phyloP scores from a whole-genome alignment of 2,113 vertebrate genomes.

The Origma solitaria region DNA sequence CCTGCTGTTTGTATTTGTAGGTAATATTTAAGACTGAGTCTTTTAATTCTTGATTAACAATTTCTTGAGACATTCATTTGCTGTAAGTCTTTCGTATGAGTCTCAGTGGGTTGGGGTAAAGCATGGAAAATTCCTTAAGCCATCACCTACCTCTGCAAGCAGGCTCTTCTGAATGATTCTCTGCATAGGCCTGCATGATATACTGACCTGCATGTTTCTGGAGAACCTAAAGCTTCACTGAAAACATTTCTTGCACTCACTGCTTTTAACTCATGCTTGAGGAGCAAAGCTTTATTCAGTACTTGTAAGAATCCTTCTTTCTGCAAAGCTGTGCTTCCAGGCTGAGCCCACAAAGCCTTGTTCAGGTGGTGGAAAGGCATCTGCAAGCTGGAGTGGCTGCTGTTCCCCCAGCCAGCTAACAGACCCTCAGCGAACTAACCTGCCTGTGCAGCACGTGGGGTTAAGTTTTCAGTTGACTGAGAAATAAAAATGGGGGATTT shows the following conservation, averaged over 20 bases:
- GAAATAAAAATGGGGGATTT: background rate
- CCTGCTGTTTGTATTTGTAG: background rate
- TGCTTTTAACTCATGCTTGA: constrained; percentile 35
- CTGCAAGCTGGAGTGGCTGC: background rate
- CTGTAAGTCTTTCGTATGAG: background rate
- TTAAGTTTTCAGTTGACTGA: constrained; percentile 14
- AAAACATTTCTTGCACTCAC: constrained; percentile 6
- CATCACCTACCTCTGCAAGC: constrained; percentile 80
- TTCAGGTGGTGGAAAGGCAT: background rate
- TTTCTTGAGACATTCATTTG: background rate
- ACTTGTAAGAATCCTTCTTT: constrained; percentile 77
- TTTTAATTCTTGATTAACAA: background rate
- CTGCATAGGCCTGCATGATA: constrained; percentile 70
- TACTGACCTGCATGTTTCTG: constrained; percentile 62
- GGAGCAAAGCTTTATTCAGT: constrained; percentile 61
- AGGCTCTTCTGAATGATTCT: constrained; percentile 57
- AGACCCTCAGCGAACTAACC: constrained; percentile 57
- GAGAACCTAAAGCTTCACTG: constrained; percentile 57
- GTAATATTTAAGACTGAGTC: background rate
- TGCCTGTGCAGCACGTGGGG: constrained; percentile 2
- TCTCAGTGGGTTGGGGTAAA: constrained; percentile 37
- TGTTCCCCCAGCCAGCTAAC: constrained; percentile 56
- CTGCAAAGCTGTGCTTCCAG: constrained; percentile 53
- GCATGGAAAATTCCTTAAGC: constrained; percentile 56
- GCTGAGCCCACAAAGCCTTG: background rate